Evolutionary conservation across 2,797 vertebrate species (phyloP), one percentile per base, ranked within the genome.

Genomic region (Hoplostethus atlanticus): DNA sequence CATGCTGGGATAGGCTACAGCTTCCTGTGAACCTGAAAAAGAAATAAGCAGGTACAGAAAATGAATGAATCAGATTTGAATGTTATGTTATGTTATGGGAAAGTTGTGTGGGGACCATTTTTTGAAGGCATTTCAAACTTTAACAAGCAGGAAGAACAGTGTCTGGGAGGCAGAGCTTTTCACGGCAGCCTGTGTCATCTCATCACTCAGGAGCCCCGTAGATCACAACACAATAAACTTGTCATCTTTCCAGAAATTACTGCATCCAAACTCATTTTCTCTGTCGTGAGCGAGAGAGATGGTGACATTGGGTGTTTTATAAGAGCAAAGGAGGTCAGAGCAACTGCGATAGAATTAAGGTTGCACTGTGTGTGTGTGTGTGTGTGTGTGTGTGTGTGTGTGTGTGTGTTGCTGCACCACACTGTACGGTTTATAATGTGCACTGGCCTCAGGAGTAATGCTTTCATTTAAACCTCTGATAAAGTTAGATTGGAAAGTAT

Each of bases 381-480:
- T 46, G 30, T 53, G 50, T 12, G 25, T 67, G 64, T 13, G 52
- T 66, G 64, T 44, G 54, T 62, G 6, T 12, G 38, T 21, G 28
- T 46, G 56, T 40, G 52, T 56, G 60, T 76, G 59, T 61, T 51
- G 47, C 55, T 62, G 82, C 17, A 46, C 62, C 28, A 30, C 11
- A n/a, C 47, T 51, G 30, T 58, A 51, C 16, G 50, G 12, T 67
- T 74, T 34, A 80, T 80, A 73, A 74, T 80, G 71, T 46, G 51
- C 31, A 40, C 62, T 67, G 34, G 55, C 54, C 68, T 60, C 31
- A 52, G 64, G 73, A 81, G 69, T 76, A 87, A 85, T 80, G 84
- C 84, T 85, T 87, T 84, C 77, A 87, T 89, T 87, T 79, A 76
- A 71, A 77, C 76, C 60, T 78, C 73, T 88, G 80, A 91, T 91